A percentile compares a stretch with the other conserved stretches of the same genome.
Evolutionary conservation across 2,888 invertebrate species (phyloP).

Genomic region (Trichogramma dendrolimi): DNA sequence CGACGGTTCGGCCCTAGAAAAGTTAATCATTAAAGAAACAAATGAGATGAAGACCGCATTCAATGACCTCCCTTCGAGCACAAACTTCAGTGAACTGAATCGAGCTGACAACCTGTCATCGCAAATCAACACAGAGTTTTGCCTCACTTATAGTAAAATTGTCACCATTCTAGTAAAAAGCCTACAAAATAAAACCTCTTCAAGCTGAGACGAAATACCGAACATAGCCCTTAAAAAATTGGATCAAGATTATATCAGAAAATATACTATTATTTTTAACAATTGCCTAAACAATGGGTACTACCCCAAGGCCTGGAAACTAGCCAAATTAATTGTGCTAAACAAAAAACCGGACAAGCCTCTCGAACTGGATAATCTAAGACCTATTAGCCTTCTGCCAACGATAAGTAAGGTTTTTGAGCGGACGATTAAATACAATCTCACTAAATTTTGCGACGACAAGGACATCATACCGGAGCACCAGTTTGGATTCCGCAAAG

Average conservation of each 20-base stretch:
- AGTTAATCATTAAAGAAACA: no score
- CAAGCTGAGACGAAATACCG: constrained; percentile 23
- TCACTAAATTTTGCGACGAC: constrained; percentile 4
- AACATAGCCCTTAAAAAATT: constrained; percentile 5
- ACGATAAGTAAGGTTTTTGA: constrained; percentile 35
- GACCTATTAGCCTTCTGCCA: constrained; percentile 33
- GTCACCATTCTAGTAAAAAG: background rate
- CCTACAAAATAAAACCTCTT: constrained; percentile 27
- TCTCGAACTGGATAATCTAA: constrained; percentile 22
- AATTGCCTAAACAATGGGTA: constrained; percentile 32
- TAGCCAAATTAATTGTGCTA: constrained; percentile 31
- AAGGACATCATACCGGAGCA: constrained; percentile 25
- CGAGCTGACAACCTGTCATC: no score
- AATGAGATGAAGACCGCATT: no score
- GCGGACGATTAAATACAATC: constrained; percentile 20
- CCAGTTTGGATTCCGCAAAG: constrained; percentile 30
- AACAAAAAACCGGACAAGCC: constrained; percentile 18
- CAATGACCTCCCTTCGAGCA: no score
- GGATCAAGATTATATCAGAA: background rate
- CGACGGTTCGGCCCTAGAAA: no score
- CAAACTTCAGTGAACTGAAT: no score
- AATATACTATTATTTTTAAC: constrained; percentile 26
- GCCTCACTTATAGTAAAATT: no score
- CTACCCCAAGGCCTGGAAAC: constrained; percentile 35
- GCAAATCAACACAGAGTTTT: no score